Evolutionary conservation across 2,113 vertebrate species (phyloP), one percentile per base, ranked within the genome.

Genomic region (Syngnathoides biaculeatus): DNA sequence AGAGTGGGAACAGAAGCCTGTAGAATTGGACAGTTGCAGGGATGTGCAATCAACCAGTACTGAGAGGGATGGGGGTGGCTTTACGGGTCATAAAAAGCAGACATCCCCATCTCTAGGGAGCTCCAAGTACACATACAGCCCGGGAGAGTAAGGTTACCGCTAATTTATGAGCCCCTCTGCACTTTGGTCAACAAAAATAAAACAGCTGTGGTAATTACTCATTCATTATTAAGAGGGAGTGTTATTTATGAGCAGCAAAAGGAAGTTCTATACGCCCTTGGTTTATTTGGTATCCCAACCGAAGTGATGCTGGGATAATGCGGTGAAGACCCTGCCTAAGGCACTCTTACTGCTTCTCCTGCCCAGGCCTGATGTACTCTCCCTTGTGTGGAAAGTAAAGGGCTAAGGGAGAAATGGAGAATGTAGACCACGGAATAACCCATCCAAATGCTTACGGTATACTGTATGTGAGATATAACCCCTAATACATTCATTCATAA

Each of bases 171-270:
- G 81, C 43, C 81, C 69, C 79, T 85, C 65, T 83, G 65, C 82
- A 84, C 80, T 78, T 73, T 81, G 87, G 89, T 92, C 89, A 88
- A 90, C 79, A 83, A 84, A 84, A 89, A 87, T 82, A 84, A 83
- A 89, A 88, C 85, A 88, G 84, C 85, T 84, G 80, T 84, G 65
- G 74, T 87, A 92, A 91, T 92, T 90, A 92, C 85, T 88, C 88
- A 93, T 92, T 92, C 81, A 92, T 91, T 90, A 92, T 92, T 90
- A 92, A 89, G 84, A 87, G 76, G 81, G 50, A 71, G 78, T 87
- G 92, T 91, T 91, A 93, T 92, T 92, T 92, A 92, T 92, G 84
- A 92, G 86, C 61, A 58, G 47, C 55, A 67, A 84, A 88, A 84
- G 78, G 68, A 74, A 74, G 79, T 73, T 74, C 77, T 83, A 84